Percentiles rank a stretch among this genome's conserved stretches.
Conservation (phyloP, 2,113 vertebrate species). For the Mesembrinibis cayennensis region DNA sequence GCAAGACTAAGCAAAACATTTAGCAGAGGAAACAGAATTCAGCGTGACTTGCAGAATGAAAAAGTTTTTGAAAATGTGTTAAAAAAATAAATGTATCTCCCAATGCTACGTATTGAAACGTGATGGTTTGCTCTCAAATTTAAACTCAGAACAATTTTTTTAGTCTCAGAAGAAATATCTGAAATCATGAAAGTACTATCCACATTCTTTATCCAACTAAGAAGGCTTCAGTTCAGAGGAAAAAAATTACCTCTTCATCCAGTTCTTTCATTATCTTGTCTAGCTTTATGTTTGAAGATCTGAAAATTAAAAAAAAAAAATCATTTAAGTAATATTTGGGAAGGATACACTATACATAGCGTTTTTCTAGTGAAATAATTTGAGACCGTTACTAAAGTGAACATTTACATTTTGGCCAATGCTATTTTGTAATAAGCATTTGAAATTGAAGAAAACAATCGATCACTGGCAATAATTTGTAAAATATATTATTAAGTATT, state of each 20-base stretch:
- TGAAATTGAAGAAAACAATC: background rate
- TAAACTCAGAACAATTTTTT: background rate
- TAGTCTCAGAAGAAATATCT: background rate
- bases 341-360: background rate
- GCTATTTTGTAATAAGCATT: background rate
- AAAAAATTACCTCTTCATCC: constrained; percentile 91
- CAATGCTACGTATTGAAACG: background rate
- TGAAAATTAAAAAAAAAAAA: constrained; percentile 67
- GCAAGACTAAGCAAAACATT: background rate
- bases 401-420: background rate
- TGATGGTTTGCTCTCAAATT: background rate
- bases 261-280: constrained; percentile 98
- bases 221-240: background rate
- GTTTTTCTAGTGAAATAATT: background rate
- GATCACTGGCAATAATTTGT: background rate
- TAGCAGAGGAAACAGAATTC: background rate
- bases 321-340: background rate
- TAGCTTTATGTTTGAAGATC: constrained; percentile 90
- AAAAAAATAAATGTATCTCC: background rate
- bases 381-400: background rate
- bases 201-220: background rate
- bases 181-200: background rate
- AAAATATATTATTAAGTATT: background rate
- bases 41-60: background rate
- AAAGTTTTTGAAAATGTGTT: background rate